Base-by-base conservation (phyloP, 2,797 vertebrate species). In the Triplophysa yarkandensis region DNA sequence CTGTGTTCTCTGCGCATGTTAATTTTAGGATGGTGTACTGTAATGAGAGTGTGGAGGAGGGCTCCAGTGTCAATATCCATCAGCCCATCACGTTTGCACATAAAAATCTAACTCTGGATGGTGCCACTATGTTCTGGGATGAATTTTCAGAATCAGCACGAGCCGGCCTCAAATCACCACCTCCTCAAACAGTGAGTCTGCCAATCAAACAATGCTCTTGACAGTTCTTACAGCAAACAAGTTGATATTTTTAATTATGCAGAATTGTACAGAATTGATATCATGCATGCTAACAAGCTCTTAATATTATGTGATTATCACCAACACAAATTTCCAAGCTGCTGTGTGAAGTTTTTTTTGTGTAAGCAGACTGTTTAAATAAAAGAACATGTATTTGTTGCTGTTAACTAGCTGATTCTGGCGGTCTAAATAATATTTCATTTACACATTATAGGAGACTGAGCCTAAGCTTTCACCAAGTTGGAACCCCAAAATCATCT, bases 401-500 rank as follows among this genome's bases (percentile, higher is more conserved):
- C 48, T 50, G 48, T 23, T 23, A 6, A 19, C 9, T 11, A 43
- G 9, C 19, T 4, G 23, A 11, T 10, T 23, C 1, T 3, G 11
- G 48, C 3, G n/a, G 25, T 23, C 21, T 21, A 16, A 52, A 0
- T 28, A 11, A 19, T 25, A 19, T 63, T 11, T 17, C 50, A 4
- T 43, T 54, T 21, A 54, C 10, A 30, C 7, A 17, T 64, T 64
- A 21, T 41, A 99, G 98, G 95, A 98, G 88, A 93, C 91, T 10
- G 98, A 99, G 89, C 95, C 95, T 85, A 99, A 98, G 84, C 92
- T 99, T 55, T 99, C 96, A 36, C 98, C 98, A 4, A 98, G 97
- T 88, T 99, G 98, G 98, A 98, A 97, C 88, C 96, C 97, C 74
- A 97, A 95, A 93, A 98, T 99, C 69, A 93, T 94, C 68, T 98